Evolutionary conservation across 2,888 invertebrate species (phyloP).

Genomic region (Drosophila putrida): DNA sequence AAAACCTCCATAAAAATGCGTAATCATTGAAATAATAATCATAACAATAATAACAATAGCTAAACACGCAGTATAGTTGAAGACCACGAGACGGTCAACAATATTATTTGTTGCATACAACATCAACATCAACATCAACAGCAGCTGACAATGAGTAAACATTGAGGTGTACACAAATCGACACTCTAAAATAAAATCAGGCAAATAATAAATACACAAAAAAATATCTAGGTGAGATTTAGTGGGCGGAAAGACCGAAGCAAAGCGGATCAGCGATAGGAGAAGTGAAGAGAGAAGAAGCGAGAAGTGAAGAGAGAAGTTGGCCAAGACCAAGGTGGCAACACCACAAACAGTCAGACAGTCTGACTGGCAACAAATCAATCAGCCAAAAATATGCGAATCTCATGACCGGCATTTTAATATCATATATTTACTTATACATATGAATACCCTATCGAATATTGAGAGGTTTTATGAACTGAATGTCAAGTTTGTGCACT

Average conservation of each 20-base stretch:
- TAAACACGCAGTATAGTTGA: conserved; percentile 34
- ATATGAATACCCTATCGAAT: conserved; percentile 18
- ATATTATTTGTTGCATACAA: conserved; percentile 51
- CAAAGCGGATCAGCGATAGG: neutral
- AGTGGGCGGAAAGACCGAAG: conserved; percentile 22
- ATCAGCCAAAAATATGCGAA: conserved; percentile 58
- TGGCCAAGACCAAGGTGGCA: conserved; percentile 33
- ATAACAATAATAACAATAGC: conserved; percentile 36
- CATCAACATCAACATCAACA: conserved; percentile 35
- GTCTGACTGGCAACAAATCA: conserved; percentile 65
- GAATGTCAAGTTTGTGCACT: neutral
- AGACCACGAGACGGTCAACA: conserved; percentile 38
- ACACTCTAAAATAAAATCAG: conserved; percentile 32
- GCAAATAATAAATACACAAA: conserved; percentile 14
- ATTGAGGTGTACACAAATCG: conserved; percentile 24
- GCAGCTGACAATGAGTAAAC: conserved; percentile 64
- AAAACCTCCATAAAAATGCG: conserved; percentile 50
- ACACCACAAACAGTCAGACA: conserved; percentile 30
- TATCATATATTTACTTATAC: conserved; percentile 9
- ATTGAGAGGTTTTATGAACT: neutral
- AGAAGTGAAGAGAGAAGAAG: neutral
- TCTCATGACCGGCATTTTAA: conserved; percentile 68
- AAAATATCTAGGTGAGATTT: conserved; percentile 55
- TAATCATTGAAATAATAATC: conserved; percentile 63
- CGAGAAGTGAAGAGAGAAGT: conserved; percentile 8